These are phyloP conservation scores for Cervus canadensis DNA, from an alignment of 2,113 vertebrate genomes.

Conservation along the genomic window DNA sequence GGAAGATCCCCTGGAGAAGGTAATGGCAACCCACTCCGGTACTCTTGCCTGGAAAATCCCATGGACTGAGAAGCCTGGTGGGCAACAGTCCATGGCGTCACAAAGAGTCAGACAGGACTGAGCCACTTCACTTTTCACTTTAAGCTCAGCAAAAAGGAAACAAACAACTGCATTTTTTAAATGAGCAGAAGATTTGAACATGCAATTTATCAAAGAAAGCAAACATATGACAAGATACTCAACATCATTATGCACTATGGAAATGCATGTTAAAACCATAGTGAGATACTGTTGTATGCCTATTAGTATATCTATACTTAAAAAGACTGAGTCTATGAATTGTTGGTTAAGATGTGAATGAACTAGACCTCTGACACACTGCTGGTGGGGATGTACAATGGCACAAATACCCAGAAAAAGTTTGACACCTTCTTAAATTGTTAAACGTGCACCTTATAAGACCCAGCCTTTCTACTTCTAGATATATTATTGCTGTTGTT, in stretches of 20 bases:
- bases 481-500: background rate
- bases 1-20: background rate
- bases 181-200: background rate
- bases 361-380: background rate
- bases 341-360: background rate
- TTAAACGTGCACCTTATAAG: background rate
- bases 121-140: background rate
- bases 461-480: background rate
- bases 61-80: background rate
- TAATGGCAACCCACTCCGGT: background rate
- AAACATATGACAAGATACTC: background rate
- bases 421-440: background rate
- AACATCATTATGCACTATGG: background rate
- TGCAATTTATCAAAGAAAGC: background rate
- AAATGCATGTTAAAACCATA: background rate
- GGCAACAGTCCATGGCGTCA: background rate
- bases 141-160: background rate
- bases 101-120: background rate
- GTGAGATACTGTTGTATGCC: background rate
- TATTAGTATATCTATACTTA: background rate
- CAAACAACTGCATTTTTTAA: background rate
- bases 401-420: background rate
- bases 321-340: background rate
- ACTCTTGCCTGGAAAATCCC: background rate
- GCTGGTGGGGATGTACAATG: background rate